Base-by-base conservation (phyloP, 1,140 invertebrate species). In the Penaeus japonicus region DNA sequence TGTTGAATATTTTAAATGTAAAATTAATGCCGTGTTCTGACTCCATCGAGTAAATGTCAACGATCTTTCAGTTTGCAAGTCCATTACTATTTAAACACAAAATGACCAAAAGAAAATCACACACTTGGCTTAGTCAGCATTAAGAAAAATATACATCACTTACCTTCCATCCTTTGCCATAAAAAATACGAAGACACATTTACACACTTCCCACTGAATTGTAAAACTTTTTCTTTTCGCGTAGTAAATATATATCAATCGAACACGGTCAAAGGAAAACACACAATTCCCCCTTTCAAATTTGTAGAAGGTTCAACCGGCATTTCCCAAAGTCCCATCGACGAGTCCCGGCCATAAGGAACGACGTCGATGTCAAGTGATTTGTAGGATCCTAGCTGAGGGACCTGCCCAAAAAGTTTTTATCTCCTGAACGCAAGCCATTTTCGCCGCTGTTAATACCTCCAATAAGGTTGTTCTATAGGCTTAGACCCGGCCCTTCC, bases 341-440 rank as follows among this genome's bases (percentile, higher is more conserved):
- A 62, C 53, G 77, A 80, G 78, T 80, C 78, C 78, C 85, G 65
- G 85, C 77, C 85, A 87, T 35, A 55, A 81, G 39, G 77, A 80
- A 81, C 75, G 57, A 53, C 85, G 85, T 87, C 77, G 47, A 87
- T 87, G 85, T 87, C 85, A 87, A 81, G 85, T 87, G 85, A 87
- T 87, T 87, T 87, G 85, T 87, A 87, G 85, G 85, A 77, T 70
- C 35, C 18, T 54, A 57, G 84, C 55, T 79, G 84, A 85, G 84
- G 84, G 84, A 77, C 75, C 84, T 57, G 75, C 84, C 84, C 75
- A 35, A 79, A 86, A 86, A 79, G 75, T 79, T 78, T 86, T 86
- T 79, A 86, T 79, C 73, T 53, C 78, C 53, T 78, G n/a, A 39
- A 18, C 78, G 77, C 55, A 81, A 39, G 59, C 24, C 57, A 81